Evolutionary conservation across 2,888 invertebrate species (phyloP), one percentile per base, ranked within the genome.

Genomic region (Sturmia bella): DNA sequence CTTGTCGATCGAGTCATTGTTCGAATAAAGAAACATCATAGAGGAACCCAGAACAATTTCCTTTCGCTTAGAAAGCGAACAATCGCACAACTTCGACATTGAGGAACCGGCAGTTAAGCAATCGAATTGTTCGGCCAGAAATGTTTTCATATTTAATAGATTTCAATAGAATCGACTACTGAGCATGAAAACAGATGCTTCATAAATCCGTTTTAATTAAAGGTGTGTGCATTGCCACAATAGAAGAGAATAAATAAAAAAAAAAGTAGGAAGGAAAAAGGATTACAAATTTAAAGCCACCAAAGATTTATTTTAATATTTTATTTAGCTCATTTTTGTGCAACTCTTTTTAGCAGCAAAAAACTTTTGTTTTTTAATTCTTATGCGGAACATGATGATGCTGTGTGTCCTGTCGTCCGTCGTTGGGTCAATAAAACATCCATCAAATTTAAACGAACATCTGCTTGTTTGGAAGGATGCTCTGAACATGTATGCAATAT

Each of bases 341-440:
- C n/a, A 52, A 13, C 7, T 45, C 19, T 50, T 57, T 48, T 50
- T 32, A 15, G 6, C n/a, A n/a, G n/a, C n/a, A 41, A 39, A 9
- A 45, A 24, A 52, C 12, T 21, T 9, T 13, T 27, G 17, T 45
- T 56, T 61, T 59, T 61, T 11, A 37, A 15, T 15, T 45, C 24
- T 41, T 50, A 32, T 7, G 32, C 32, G 27, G 21, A 56, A 50
- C 32, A 70, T 11, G 37, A 72, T 12, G 24, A 15, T 17, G 17
- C 32, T n/a, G 9, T 52, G 7, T 81, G 81, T 81, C n/a, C n/a
- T n/a, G n/a, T n/a, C n/a, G n/a, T n/a, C 81, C 81, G 81, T 43
- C 81, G 76, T 77, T 81, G 81, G 81, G 81, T 81, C 81, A 81
- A 77, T 50, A 81, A 63, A 68, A 76, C 48, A 72, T 68, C 61